Base-by-base conservation (phyloP, 1,140 invertebrate genomes). In the Brachystomella parvula region DNA sequence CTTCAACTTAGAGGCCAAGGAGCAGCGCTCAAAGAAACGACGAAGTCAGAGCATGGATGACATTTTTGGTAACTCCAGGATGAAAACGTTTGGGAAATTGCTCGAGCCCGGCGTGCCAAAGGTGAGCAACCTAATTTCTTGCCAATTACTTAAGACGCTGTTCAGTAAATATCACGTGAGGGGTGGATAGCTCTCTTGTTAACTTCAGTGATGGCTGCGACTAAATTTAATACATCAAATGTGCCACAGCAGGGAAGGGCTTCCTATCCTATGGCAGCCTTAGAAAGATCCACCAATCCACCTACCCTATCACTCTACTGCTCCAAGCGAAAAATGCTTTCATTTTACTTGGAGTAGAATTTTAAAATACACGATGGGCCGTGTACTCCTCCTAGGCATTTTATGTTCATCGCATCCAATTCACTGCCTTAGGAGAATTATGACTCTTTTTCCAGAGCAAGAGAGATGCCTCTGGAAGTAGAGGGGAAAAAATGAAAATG, bases 21-120 rank as follows among this genome's bases (percentile, higher is more conserved):
- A 56, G 24, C 49, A 17, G 49, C 39, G 9, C 6, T 24, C 49
- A 53, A 59, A 30, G 26, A 59, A 59, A 29, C 57, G 57, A 12
- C 57, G 57, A 15, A 59, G 63, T 30, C 63, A 58, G n/a, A 69
- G 67, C 33, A 65, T 69, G 67, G 67, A 69, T 49, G 67, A 69
- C 26, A 65, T 69, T 53, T 69, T 69, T 58, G 65, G n/a, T n/a
- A 32, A 59, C 15, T 29, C 57, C 3, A 21, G 30, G 21, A 69
- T 32, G 57, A 32, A 19, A 31, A 60, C 30, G 21, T 68, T 24
- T 35, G 67, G 47, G 31, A 64, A 24, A 44, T 59, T 12, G 32
- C 53, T 59, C 3, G 57, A 53, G 3, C 24, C 49, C 49, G 12
- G 24, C 49, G n/a, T n/a, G n/a, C n/a, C n/a, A n/a, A n/a, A n/a